Base-by-base conservation (phyloP, 2,888 invertebrate genomes). In the Beris chalybata region DNA sequence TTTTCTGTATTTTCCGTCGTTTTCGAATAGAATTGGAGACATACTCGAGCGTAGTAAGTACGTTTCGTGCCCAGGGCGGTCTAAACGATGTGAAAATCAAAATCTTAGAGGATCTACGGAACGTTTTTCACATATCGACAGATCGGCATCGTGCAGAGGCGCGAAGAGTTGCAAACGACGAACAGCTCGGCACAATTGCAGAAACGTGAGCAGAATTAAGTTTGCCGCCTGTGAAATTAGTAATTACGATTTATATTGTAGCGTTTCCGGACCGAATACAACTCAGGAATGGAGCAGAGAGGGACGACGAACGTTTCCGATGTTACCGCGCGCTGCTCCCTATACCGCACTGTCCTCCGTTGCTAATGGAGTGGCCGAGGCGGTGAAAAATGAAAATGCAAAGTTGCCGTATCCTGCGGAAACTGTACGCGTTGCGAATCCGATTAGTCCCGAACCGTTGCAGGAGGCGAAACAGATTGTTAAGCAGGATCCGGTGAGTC, bases 81-180 rank as follows among this genome's bases (percentile, higher is more conserved):
- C 86, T 95, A 69, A 91, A 88, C 78, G 88, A 88, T 76, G 90
- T 90, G 76, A 94, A 94, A 85, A 88, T 89, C 77, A 91, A 89
- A 81, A 82, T 95, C 74, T 83, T 96, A 63, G 89, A 90, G 78
- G 93, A 95, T 77, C 85, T 95, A 73, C 89, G 92, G 76, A 85
- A 86, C 78, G 86, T 88, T 77, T 86, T 91, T 79, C 92, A 93
- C 82, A 95, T 96, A 80, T 89, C 93, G 70, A 88, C 89, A 77
- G 96, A 96, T 81, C 86, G 96, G 74, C 95, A 96, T 82, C 89
- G 92, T 76, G 95, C 95, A 65, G 96, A 96, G 84, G 88, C 95
- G 74, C 86, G 95, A 74, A 86, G 95, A 80, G 95, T 93, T 74
- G 90, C 93, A 66, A 95, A 94, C 82, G 95, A 95, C 83, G 95